Evolutionary conservation across 2,888 invertebrate species (phyloP), one percentile per base, ranked within the genome.

Genomic region (Latrodectus hesperus): DNA sequence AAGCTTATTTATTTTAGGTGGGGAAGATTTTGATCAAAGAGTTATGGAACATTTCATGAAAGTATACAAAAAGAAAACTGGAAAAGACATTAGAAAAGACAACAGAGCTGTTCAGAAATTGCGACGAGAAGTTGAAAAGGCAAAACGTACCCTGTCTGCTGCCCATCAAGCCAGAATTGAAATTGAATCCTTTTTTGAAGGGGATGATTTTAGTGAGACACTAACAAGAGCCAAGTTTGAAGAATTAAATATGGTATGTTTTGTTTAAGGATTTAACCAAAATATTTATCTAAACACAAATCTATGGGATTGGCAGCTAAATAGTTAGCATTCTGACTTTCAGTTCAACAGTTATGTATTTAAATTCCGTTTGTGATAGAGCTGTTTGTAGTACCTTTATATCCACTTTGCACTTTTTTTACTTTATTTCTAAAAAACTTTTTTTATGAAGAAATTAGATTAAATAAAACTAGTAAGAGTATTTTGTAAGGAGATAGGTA

Each of bases 31-130:
- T 93, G 98, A 99, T 93, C 98, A 99, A 93, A 95, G 98, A 90
- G 98, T 99, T 9, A 98, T 99, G 98, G 98, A 99, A 91, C 98
- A 99, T 93, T 99, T 99, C 94, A 97, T 98, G 93, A 99, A 99
- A 93, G 93, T 99, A 92, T 98, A 98, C 95, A 98, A 99, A 94
- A 98, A 98, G 94, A 98, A 99, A 95, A 97, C 97, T 95, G 98
- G 98, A 93, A 98, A 98, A 93, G 98, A 99, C 92, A 96, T 98
- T 92, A 95, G 98, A 90, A 97, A 96, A 92, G 98, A 98, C 93
- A 93, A 97, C 93, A 95, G 98, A 89, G 98, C 98, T 88, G 97
- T 98, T 4, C 98, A 98, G 94, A 98, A 98, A 93, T 94, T 99
- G 91, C 95, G 98, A 93, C 96, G 98, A 92, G 99, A 98, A 93